Percentiles rank a stretch among this genome's conserved stretches.
These are phyloP conservation scores for Prorops nasuta DNA, from an alignment of 1,140 invertebrate species.

Conservation along the genomic window DNA sequence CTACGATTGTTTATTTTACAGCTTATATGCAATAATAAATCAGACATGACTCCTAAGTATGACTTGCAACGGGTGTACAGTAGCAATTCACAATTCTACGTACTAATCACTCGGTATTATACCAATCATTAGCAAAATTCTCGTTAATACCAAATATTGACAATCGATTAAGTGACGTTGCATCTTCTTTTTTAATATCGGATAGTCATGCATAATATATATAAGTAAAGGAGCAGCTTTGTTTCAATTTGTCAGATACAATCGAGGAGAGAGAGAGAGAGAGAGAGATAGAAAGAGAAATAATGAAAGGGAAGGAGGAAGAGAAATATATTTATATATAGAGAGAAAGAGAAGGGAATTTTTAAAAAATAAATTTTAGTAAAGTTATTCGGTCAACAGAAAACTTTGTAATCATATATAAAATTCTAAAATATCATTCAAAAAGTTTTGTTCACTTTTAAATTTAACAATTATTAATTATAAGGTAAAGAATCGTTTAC, in stretches of 20 bases:
- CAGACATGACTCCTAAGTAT: too few species aligned
- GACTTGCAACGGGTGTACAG: too few species aligned
- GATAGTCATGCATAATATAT: conserved; percentile 1
- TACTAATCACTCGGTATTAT: too few species aligned
- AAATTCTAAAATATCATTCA: not conserved
- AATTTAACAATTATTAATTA: not conserved
- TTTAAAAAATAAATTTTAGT: conserved; percentile 13
- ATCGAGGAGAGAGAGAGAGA: conserved; percentile 23
- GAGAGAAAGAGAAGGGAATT: conserved; percentile 8
- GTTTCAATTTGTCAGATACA: conserved; percentile 15
- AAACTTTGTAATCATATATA: conserved; percentile 17
- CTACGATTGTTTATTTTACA: too few species aligned
- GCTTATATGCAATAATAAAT: too few species aligned
- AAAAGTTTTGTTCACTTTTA: not conserved
- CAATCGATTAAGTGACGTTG: conserved; percentile 15
- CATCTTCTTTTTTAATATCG: not conserved
- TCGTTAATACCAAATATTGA: conserved; percentile 11
- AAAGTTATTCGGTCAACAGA: conserved; percentile 15
- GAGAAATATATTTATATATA: conserved; percentile 9
- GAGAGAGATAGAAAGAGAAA: conserved; percentile 6
- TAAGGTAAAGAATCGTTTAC: not conserved
- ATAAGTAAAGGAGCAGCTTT: conserved; percentile 13
- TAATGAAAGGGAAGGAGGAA: too few species aligned
- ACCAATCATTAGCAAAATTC: too few species aligned
- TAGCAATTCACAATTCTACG: too few species aligned